Conservation (phyloP, 2,888 invertebrate species). For the Sceliomorpha sp. region DNA sequence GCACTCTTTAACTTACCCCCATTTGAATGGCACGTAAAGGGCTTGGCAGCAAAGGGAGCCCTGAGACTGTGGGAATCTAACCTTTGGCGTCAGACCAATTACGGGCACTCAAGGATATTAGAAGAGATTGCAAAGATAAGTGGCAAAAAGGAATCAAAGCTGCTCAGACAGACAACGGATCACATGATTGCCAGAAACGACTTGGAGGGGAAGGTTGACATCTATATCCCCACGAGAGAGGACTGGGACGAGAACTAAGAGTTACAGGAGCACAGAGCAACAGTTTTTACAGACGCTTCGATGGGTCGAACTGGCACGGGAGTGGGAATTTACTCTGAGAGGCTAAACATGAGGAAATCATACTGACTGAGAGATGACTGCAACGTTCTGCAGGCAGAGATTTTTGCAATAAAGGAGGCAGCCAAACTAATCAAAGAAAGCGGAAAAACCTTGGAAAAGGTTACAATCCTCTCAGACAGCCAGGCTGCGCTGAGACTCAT, state of each 20-base stretch:
- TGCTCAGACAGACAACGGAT: too few relatives aligned
- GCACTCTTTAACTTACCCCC: conserved; percentile 12
- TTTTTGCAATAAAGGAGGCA: neutral
- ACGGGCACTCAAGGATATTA: conserved; percentile 7
- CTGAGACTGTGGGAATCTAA: conserved; percentile 46
- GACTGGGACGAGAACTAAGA: conserved; percentile 4
- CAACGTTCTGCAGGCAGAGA: conserved; percentile 11
- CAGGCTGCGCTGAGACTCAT: too few relatives aligned
- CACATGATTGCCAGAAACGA: neutral
- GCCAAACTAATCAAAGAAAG: too few relatives aligned
- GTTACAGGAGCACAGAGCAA: conserved; percentile 6
- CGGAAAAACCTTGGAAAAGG: too few relatives aligned
- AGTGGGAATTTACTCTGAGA: neutral
- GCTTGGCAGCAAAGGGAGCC: conserved; percentile 22
- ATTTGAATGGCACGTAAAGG: conserved; percentile 12
- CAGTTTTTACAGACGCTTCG: neutral
- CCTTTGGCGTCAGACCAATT: too few relatives aligned
- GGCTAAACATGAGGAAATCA: conserved; percentile 10
- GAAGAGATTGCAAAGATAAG: too few relatives aligned
- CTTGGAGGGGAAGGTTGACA: neutral
- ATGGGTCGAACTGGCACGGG: too few relatives aligned
- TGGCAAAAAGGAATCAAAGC: too few relatives aligned
- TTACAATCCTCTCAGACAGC: too few relatives aligned
- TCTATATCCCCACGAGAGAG: conserved; percentile 1
- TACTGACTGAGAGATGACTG: conserved; percentile 4